phyloP scores from a whole-genome alignment of 2,113 vertebrate species.

The Henicopernis longicauda region DNA sequence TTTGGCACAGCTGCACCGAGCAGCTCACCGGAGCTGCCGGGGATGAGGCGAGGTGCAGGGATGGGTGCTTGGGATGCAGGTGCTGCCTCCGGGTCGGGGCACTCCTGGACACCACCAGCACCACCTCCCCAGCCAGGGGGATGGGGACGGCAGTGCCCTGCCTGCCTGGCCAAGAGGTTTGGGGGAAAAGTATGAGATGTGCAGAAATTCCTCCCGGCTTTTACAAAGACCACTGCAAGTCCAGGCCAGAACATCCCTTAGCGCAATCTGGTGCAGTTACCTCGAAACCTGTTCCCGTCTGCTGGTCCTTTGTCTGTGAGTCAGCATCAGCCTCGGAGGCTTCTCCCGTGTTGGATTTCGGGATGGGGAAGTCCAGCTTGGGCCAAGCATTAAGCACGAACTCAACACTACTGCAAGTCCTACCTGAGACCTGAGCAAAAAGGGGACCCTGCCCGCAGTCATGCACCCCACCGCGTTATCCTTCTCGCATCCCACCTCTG shows the following conservation, averaged over 20 bases:
- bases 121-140: background rate
- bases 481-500: background rate
- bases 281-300: background rate
- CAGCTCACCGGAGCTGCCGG: background rate
- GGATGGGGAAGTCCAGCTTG: background rate
- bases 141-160: background rate
- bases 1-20: background rate
- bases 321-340: accelerated
- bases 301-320: background rate
- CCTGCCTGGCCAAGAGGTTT: background rate
- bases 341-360: background rate
- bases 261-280: background rate
- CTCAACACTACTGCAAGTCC: background rate
- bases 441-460: background rate
- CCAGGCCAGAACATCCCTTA: background rate
- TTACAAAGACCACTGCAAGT: background rate
- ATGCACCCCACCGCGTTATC: accelerated
- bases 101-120: background rate
- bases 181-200: background rate
- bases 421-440: background rate
- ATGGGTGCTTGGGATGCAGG: background rate
- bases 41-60: background rate
- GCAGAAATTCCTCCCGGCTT: background rate
- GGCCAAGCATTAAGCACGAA: background rate
- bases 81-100: accelerated